Evolutionary conservation across 2,888 invertebrate species (phyloP), one percentile per base, ranked within the genome.

Genomic region (Noctuana brunneofusca): DNA sequence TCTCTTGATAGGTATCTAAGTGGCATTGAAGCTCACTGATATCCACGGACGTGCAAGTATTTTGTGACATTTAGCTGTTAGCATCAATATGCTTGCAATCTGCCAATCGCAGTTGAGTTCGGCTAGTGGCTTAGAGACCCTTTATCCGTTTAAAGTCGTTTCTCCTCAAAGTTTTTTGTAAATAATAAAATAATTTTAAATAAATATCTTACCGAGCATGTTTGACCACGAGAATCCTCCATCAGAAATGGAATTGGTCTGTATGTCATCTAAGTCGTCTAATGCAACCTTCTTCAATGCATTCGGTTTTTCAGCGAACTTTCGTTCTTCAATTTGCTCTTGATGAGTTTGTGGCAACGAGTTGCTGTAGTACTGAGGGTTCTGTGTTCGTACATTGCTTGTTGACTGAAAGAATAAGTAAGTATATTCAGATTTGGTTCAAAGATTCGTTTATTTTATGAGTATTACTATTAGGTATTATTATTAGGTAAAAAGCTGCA

Each of bases 251-350:
- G 95, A 95, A 86, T 97, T 97, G 67, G 94, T 95, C 80, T 95
- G 94, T 68, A 96, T 93, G 72, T 97, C 97, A 71, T 96, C 96
- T 67, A 97, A 84, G 79, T 97, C 96, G 74, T 96, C 96, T 32
- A 95, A 83, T 2, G 95, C 95, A 3, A 97, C 97, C 88, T 97
- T 97, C 89, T 97, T 97, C 75, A 96, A 93, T 14, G 96, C 95
- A 79, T 97, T 97, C 12, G 97, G 95, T 81, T 97, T 97, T 79
- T 96, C 97, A 0, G 96, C 96, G 82, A 96, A 97, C 91, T 97
- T 97, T 67, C 97, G 92, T 65, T 94, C 94, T 72, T 94, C 79
- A 77, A 89, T 66, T 87, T 89, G 75, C 82, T 81, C 83, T 63
- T 78, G 76, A 49, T 80, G 80, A 27, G 79, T 77, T 58, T 74